Percentiles rank a stretch among this genome's conserved stretches.
Conservation (phyloP, 1,140 invertebrate species). For the Caligus rogercresseyi region DNA sequence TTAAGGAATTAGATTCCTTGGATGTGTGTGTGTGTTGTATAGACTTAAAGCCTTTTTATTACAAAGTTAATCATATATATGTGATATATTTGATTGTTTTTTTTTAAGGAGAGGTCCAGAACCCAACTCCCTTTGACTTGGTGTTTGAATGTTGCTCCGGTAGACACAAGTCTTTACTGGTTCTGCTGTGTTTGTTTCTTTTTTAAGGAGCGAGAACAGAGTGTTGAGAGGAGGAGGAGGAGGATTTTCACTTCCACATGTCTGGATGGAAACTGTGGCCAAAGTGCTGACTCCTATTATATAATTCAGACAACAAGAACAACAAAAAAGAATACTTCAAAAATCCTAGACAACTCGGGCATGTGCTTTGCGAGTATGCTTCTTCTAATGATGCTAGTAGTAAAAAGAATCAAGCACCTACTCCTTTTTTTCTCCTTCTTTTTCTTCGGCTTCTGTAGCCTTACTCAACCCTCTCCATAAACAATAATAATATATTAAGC, state of each 20-base stretch:
- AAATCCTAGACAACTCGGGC: not conserved
- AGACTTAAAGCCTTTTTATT: too few species aligned
- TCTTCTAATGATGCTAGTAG: too few species aligned
- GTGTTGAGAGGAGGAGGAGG: not conserved
- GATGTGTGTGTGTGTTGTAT: too few species aligned
- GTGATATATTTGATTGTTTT: not conserved
- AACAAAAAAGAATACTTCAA: not conserved
- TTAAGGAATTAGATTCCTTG: too few species aligned
- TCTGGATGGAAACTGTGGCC: not conserved
- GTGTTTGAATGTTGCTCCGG: not conserved
- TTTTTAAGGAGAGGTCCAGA: not conserved
- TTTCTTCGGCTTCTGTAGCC: too few species aligned
- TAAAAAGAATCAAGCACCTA: too few species aligned
- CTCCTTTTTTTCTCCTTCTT: too few species aligned
- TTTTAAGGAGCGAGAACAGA: not conserved
- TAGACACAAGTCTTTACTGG: not conserved
- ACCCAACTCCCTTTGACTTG: too few species aligned
- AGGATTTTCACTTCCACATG: not conserved
- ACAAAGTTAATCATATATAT: too few species aligned
- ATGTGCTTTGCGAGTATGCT: not conserved
- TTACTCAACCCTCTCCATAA: not conserved
- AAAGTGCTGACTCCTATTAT: not conserved
- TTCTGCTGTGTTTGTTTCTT: not conserved
- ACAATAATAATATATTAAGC: not conserved
- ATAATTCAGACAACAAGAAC: not conserved